Evolutionary conservation across 2,797 vertebrate species (phyloP).

Genomic region (Valencia hispanica): DNA sequence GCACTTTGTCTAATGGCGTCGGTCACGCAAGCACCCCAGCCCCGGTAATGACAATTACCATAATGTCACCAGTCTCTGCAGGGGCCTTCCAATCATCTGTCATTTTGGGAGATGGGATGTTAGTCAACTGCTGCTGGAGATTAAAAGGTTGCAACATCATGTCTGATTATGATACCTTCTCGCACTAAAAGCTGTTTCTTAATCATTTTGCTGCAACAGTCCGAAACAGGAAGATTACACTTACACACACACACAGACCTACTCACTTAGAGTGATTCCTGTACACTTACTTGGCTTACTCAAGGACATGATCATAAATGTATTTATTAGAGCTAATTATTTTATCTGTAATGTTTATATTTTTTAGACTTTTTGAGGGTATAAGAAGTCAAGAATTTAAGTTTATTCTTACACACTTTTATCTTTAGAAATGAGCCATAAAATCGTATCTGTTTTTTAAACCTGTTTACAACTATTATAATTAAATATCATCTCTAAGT

Average conservation of each 20-base stretch:
- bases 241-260: background rate
- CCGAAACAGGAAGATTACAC: background rate
- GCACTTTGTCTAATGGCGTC: constrained; percentile 87
- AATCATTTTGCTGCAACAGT: constrained; percentile 10
- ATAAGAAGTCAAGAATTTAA: background rate
- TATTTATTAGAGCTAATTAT: background rate
- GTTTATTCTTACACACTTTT: background rate
- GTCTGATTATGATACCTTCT: constrained; percentile 41
- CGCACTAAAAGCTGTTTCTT: constrained; percentile 25
- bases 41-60: constrained; percentile 87
- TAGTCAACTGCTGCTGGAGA: constrained; percentile 57
- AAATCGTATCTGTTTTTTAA: background rate
- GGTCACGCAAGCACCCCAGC: constrained; percentile 83
- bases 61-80: constrained; percentile 79
- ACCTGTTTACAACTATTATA: background rate
- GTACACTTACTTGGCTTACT: background rate
- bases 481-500: background rate
- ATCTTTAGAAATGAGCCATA: background rate
- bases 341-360: background rate
- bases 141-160: constrained; percentile 32
- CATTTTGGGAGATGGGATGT: constrained; percentile 69
- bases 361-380: background rate
- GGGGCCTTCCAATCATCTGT: constrained; percentile 77
- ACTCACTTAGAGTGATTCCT: constrained; percentile 1
- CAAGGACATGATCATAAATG: constrained; percentile 5